phyloP scores from a whole-genome alignment of 2,888 invertebrate genomes.

The Parnassius apollo region DNA sequence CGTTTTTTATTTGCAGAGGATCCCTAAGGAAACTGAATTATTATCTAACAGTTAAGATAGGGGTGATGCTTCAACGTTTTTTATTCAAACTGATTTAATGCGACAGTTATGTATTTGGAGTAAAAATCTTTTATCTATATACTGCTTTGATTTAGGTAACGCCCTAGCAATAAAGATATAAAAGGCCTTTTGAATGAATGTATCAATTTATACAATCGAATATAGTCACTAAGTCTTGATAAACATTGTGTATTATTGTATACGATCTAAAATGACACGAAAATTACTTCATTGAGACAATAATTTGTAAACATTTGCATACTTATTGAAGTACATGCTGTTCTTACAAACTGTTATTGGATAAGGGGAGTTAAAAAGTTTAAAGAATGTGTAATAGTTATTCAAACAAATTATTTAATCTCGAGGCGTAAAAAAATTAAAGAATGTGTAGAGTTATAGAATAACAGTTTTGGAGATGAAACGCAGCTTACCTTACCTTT shows the following conservation, averaged over 20 bases:
- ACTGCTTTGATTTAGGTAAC: constrained; percentile 49
- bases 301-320: constrained; percentile 36
- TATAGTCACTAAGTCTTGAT: neutral
- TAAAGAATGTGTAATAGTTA: constrained; percentile 5
- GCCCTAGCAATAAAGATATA: constrained; percentile 56
- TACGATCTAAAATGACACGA: constrained; percentile 3
- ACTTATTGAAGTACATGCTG: constrained; percentile 17
- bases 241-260: constrained; percentile 4
- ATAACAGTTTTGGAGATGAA: too few relatives aligned
- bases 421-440: too few relatives aligned
- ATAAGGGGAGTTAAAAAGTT: constrained; percentile 16
- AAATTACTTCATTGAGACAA: neutral
- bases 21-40: constrained; percentile 47
- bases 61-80: constrained; percentile 56
- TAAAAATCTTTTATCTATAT: constrained; percentile 39
- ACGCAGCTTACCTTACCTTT: neutral
- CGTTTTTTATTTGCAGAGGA: constrained; percentile 56
- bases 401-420: too few relatives aligned
- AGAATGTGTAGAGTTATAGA: too few relatives aligned
- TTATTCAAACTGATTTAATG: constrained; percentile 52
- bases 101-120: constrained; percentile 63
- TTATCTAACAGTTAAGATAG: constrained; percentile 49
- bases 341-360: constrained; percentile 30
- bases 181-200: constrained; percentile 37
- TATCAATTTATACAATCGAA: constrained; percentile 21